Evolutionary conservation across 2,113 vertebrate genomes (phyloP), one percentile per base, ranked within the genome.

Genomic region (Lynx canadensis): DNA sequence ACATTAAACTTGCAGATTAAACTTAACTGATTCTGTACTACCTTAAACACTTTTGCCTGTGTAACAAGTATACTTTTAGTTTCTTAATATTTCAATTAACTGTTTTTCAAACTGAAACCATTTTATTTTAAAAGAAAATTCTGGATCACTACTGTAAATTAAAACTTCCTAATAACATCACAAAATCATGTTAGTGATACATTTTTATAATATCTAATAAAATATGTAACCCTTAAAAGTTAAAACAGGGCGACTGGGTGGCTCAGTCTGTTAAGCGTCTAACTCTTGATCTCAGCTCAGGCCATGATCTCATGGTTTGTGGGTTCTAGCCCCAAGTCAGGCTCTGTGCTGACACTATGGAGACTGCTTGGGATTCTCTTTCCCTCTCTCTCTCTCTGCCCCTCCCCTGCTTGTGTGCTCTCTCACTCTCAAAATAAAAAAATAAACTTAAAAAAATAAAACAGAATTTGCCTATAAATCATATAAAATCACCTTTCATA

Each of bases 41-140:
- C 29, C 23, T 36, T 73, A 79, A 97, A 93, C 65, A 78, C 48
- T 80, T 95, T 86, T 81, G 33, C 25, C 55, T 74, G 15, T 94
- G 6, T 83, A 95, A 82, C 25, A 88, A 84, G 57, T 57, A 2
- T 48, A 81, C 33, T 57, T 92, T 83, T 76, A 91, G 41, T 80
- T 87, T 83, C 27, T 83, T 78, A 97, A 68, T 74, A 79, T 74
- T 93, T 74, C 63, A 83, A 83, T 38, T 88, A 84, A 78, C 80
- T 83, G 4, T 65, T 92, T 94, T 89, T 89, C 33, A 83, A 97
- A 33, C 27, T 83, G 60, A 80, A 74, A 86, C 31, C 31, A 89
- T 78, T 95, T 73, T 95, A 87, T 76, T 87, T 95, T 89, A 81
- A 84, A 97, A 71, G 23, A 78, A 91, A 93, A 81, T 29, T 74